A percentile compares a stretch with the other conserved stretches of the same genome.
Evolutionary conservation across 1,140 invertebrate genomes (phyloP).

Genomic region (Hermatobates lingyangjiaoensis): DNA sequence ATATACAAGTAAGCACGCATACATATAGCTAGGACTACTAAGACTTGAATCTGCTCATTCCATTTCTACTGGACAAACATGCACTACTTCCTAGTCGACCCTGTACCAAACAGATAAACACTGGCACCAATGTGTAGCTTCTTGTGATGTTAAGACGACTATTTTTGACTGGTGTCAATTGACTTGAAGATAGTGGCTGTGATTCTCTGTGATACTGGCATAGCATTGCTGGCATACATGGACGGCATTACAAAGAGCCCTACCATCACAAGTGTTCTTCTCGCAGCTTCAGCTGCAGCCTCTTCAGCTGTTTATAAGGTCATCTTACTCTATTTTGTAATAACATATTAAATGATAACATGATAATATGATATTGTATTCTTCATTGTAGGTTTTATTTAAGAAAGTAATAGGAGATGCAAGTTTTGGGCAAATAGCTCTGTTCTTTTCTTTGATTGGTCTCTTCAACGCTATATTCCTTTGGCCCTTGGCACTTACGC

Average conservation of each 20-base stretch:
- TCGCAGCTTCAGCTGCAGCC: slow-evolving; percentile 70
- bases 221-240: slow-evolving; percentile 85
- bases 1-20: no score
- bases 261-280: slow-evolving; percentile 75
- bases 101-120: no score
- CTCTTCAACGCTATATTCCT: slow-evolving; percentile 61
- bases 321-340: no score
- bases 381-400: slow-evolving; percentile 76
- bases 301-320: slow-evolving; percentile 85
- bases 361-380: no score
- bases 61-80: no score
- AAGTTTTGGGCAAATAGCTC: slow-evolving; percentile 63
- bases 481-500: slow-evolving; percentile 65
- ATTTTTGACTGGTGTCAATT: no score
- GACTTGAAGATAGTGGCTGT: slow-evolving; percentile 95
- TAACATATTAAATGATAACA: background rate
- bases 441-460: slow-evolving; percentile 74
- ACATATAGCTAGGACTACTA: no score
- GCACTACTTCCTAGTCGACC: no score
- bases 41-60: no score
- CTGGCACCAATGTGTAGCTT: no score
- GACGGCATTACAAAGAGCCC: slow-evolving; percentile 79
- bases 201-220: slow-evolving; percentile 83
- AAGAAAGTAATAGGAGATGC: slow-evolving; percentile 82
- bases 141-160: no score